Conservation (phyloP, 2,113 vertebrate genomes). For the Eptatretus burgeri region DNA sequence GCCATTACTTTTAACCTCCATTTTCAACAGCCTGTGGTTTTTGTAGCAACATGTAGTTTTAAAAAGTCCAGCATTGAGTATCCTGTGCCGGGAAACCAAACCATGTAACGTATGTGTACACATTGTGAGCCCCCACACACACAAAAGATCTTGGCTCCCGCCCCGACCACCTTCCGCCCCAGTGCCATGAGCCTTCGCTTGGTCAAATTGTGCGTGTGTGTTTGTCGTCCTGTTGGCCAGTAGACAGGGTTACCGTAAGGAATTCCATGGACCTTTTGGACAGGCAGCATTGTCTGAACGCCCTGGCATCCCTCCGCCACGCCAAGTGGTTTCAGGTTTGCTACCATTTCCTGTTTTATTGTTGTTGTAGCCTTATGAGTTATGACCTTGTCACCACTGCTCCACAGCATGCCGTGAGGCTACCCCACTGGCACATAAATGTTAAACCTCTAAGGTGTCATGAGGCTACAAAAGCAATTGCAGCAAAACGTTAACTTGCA, state of each 20-base stretch:
- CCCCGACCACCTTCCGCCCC: too few species aligned
- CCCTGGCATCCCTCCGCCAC: slow-evolving; percentile 99
- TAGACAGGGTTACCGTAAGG: slow-evolving; percentile 79
- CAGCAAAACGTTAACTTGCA: too few species aligned
- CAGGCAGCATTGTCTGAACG: slow-evolving; percentile 97
- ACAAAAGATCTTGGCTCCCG: too few species aligned
- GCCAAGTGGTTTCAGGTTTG: slow-evolving; percentile 99
- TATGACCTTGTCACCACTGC: slow-evolving; percentile 15
- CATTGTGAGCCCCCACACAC: too few species aligned
- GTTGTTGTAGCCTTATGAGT: slow-evolving; percentile 42
- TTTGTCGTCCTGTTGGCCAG: slow-evolving; percentile 39
- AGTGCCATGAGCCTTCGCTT: slow-evolving; percentile 13
- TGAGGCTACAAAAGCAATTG: slow-evolving; percentile 44
- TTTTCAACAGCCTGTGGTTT: too few species aligned
- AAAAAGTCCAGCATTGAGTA: too few species aligned
- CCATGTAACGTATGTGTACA: too few species aligned
- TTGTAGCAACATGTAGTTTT: too few species aligned
- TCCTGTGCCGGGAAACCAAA: too few species aligned
- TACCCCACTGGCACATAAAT: too few species aligned
- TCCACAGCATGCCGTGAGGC: too few species aligned
- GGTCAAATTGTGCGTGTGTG: slow-evolving; percentile 37
- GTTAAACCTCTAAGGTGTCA: slow-evolving; percentile 11
- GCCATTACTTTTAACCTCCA: too few species aligned
- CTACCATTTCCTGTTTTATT: slow-evolving; percentile 52
- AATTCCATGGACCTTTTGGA: slow-evolving; percentile 91